Evolutionary conservation across 2,888 invertebrate species (phyloP).

Genomic region (Tuta absoluta): DNA sequence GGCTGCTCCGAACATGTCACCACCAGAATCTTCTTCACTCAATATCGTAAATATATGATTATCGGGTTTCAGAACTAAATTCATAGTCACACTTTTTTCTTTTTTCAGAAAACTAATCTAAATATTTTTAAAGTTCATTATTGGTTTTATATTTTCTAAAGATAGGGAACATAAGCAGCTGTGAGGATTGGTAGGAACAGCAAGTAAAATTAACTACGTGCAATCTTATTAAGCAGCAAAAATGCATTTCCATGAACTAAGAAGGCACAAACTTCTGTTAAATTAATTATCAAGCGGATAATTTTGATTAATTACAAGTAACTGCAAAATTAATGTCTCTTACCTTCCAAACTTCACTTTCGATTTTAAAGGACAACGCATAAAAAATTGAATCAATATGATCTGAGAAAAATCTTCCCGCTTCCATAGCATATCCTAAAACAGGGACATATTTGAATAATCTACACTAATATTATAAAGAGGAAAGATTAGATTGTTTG

Average conservation of each 20-base stretch:
- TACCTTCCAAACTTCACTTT: slow-evolving; percentile 41
- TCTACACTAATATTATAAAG: too few relatives aligned
- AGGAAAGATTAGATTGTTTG: too few relatives aligned
- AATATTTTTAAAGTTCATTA: too few relatives aligned
- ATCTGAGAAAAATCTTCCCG: slow-evolving; percentile 44
- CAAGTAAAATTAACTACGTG: background rate
- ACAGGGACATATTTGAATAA: too few relatives aligned
- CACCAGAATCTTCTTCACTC: slow-evolving; percentile 55
- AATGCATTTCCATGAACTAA: too few relatives aligned
- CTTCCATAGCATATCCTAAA: slow-evolving; percentile 42
- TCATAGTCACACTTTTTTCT: background rate
- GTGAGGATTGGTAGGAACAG: background rate
- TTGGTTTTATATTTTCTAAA: too few relatives aligned
- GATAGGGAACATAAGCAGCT: too few relatives aligned
- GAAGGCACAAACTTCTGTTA: too few relatives aligned
- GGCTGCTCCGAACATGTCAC: slow-evolving; percentile 81
- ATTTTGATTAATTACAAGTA: background rate
- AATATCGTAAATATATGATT: background rate
- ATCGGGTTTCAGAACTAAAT: background rate
- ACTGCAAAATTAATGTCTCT: slow-evolving; percentile 31
- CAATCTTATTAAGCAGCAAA: too few relatives aligned
- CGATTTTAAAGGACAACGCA: slow-evolving; percentile 42
- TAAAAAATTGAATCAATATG: slow-evolving; percentile 34
- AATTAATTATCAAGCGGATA: background rate
- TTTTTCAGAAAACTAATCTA: too few relatives aligned